Evolutionary conservation across 2,113 vertebrate genomes (phyloP).

Genomic region (Colossoma macropomum): DNA sequence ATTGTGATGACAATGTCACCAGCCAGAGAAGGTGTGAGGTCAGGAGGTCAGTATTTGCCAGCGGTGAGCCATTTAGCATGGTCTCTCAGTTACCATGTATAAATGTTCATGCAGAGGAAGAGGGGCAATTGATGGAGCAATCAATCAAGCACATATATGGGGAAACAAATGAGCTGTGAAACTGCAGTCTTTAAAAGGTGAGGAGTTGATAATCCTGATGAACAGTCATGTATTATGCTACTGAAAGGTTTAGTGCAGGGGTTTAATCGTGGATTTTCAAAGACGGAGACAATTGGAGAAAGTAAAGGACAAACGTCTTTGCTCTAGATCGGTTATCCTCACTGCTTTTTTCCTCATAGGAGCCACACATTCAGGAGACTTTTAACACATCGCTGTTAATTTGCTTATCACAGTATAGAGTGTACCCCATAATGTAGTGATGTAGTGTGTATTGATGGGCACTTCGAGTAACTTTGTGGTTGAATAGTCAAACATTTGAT

Average conservation of each 20-base stretch:
- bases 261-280: not conserved
- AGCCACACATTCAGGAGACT: not conserved
- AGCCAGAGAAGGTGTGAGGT: slow-evolving; percentile 1
- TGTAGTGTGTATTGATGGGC: too few species aligned
- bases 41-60: slow-evolving; percentile 7
- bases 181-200: not conserved
- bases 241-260: too few species aligned
- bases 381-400: too few species aligned
- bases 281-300: too few species aligned
- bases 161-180: not conserved
- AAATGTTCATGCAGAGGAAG: not conserved
- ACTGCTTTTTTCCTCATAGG: not conserved
- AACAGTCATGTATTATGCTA: too few species aligned
- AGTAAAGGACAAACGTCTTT: too few species aligned
- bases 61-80: not conserved
- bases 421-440: too few species aligned
- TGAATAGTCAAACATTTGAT: too few species aligned
- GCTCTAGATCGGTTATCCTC: too few species aligned
- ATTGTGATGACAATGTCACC: slow-evolving; percentile 49
- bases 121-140: not conserved
- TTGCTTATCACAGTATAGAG: too few species aligned
- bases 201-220: not conserved
- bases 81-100: not conserved
- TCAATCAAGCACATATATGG: not conserved
- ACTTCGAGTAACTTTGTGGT: too few species aligned